Base-by-base conservation (phyloP, 1,140 invertebrate genomes). In the Orchestia grillus region DNA sequence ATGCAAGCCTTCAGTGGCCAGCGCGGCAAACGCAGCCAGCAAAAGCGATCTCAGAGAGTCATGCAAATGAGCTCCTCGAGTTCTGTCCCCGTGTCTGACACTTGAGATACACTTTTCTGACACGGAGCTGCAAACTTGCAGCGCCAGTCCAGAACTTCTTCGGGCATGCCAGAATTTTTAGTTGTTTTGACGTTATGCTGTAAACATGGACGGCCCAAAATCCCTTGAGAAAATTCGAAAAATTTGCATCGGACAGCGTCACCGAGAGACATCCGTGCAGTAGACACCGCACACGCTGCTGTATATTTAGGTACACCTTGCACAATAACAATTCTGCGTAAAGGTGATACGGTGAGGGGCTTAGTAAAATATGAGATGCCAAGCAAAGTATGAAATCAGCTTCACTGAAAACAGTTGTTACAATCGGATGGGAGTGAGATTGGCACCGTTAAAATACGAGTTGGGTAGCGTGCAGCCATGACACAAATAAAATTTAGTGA, bases 41-140 rank as follows among this genome's bases (percentile, higher is more conserved):
- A 28, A 77, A 53, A 36, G 62, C 62, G 62, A 77, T 77, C 62
- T 77, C 62, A 15, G 62, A 77, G 62, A 77, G 62, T 8, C 62
- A 77, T 77, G 62, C 62, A 77, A 77, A 77, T 77, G 62, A 77
- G 62, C 11, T 77, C 28, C 62, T 77, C 28, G 62, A 77, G 62
- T 94, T 94, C 44, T 44, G 3, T 94, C 44, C 92, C 45, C 44
- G 15, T 94, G 43, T 41, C 88, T 90, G 88, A 90, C 87, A 87
- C 87, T 41, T 90, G 88, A 77, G 88, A 90, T 42, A 90, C 43
- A 90, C n/a, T 42, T 44, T 45, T 47, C 36, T 94, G 92, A 94
- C 92, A 44, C 44, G 92, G 36, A 44, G 92, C 41, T 94, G 44
- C 92, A 94, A 94, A 94, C 92, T 94, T 94, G 36, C 44, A 44